Base-by-base conservation (phyloP, 92 coral and sea anemone genomes). In the Phenganax subtilis region DNA sequence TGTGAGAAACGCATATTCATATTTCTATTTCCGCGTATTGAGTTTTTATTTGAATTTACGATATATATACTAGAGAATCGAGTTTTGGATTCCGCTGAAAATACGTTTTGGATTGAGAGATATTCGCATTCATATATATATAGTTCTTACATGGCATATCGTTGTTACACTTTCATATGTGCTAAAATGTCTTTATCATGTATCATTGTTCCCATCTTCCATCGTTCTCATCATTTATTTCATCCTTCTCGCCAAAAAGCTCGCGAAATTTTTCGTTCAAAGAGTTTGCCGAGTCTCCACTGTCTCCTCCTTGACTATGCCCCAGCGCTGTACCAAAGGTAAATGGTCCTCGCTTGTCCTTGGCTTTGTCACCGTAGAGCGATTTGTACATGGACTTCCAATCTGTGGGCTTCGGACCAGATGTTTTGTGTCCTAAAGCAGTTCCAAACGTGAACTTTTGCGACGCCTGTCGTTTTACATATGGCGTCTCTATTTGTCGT, bases 251-350 rank as follows among this genome's bases (percentile, higher is more conserved):
- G 8, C 81, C 81, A 44, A 57, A 76, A 14, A 76, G 47, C 51
- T 76, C 70, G 55, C 57, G 57, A 68, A 57, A 76, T 55, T 57
- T 76, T n/a, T 6, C 70, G 7, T 76, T 44, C 51, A 9, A 9
- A 55, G 69, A 28, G 12, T 30, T 44, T 0, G 11, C 29, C 47
- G 25, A 76, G 12, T 58, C 55, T 20, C 30, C 54, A 2, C 57
- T 57, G 15, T 76, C 30, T 74, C 63, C 47, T 44, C 79, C 63
- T 6, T 51, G 17, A 11, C 8, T 10, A 31, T 69, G 54, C 6
- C 74, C 74, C 14, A 69, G 30, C 20, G 74, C 74, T 28, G 74
- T 69, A 6, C 74, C 74, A 29, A 69, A 69, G 54, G 74, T 69
- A 51, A 69, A 30, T 7, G 53, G 53, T 3, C 11, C 75, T 69